Percentiles rank a stretch among this genome's conserved stretches.
Conservation (phyloP, 2,888 invertebrate species). For the Carterocephalus palaemon region DNA sequence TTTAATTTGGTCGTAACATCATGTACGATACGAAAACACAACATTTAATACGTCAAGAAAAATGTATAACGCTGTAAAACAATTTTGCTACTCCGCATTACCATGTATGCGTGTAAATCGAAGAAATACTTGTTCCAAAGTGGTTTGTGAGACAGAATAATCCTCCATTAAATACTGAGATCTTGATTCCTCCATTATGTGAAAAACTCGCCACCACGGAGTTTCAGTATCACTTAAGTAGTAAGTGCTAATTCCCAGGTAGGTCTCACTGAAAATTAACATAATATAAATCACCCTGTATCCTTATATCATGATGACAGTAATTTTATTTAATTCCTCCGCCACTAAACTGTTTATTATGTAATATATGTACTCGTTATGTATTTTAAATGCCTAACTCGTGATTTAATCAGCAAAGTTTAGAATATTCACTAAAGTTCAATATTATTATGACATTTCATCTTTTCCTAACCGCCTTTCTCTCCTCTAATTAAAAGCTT, state of each 20-base stretch:
- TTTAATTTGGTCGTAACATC: neutral
- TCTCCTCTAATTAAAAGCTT: too few relatives aligned
- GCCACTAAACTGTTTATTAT: too few relatives aligned
- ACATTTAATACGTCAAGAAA: neutral
- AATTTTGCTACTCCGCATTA: slow-evolving; percentile 28
- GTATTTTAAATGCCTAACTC: too few relatives aligned
- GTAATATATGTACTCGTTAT: too few relatives aligned
- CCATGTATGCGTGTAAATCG: slow-evolving; percentile 74
- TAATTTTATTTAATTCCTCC: too few relatives aligned
- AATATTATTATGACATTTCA: too few relatives aligned
- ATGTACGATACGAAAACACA: neutral
- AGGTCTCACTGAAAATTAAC: slow-evolving; percentile 77
- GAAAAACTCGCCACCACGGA: slow-evolving; percentile 84
- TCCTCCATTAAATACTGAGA: slow-evolving; percentile 82
- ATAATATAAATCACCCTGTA: neutral
- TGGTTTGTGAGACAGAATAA: slow-evolving; percentile 89
- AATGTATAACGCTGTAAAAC: neutral
- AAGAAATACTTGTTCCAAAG: slow-evolving; percentile 88
- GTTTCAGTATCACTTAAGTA: slow-evolving; percentile 79
- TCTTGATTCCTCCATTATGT: slow-evolving; percentile 81
- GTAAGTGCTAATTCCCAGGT: slow-evolving; percentile 85
- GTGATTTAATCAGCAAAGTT: too few relatives aligned
- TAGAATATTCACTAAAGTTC: too few relatives aligned
- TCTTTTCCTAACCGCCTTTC: too few relatives aligned
- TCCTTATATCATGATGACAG: neutral